Evolutionary conservation across 2,113 vertebrate species (phyloP).

Genomic region (Lamprologus tigripictilis): DNA sequence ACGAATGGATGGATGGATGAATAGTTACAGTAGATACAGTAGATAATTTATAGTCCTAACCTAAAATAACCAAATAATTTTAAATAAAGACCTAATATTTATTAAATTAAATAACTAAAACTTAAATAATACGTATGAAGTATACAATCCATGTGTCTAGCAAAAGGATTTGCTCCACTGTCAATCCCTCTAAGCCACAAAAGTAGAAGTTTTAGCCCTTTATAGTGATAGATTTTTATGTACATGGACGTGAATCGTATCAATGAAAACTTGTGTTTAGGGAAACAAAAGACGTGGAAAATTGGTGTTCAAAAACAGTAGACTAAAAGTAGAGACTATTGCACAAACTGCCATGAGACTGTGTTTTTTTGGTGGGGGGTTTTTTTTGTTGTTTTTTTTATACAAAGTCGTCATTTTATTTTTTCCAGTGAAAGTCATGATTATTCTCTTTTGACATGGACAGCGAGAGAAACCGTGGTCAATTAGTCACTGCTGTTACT

Average conservation of each 20-base stretch:
- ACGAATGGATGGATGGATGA: too few relatives aligned
- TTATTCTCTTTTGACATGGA: background rate
- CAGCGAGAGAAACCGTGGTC: background rate
- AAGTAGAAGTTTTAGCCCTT: background rate
- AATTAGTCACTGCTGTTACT: background rate
- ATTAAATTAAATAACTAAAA: background rate
- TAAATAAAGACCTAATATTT: background rate
- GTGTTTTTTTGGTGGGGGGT: fast-evolving
- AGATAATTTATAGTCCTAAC: background rate
- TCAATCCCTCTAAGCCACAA: background rate
- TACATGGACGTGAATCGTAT: background rate
- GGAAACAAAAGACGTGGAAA: background rate
- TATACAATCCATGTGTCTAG: background rate
- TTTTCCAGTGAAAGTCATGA: background rate
- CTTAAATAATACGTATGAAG: background rate
- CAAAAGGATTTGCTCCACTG: background rate
- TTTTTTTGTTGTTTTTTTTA: fast-evolving
- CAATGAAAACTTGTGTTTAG: background rate
- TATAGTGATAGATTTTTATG: background rate
- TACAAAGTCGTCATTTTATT: background rate
- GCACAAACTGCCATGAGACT: background rate
- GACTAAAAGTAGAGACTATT: background rate
- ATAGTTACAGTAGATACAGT: background rate
- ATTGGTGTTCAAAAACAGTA: background rate
- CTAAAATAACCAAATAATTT: background rate